Base-by-base conservation (phyloP, 2,797 vertebrate species). In the Ceryle rudis region DNA sequence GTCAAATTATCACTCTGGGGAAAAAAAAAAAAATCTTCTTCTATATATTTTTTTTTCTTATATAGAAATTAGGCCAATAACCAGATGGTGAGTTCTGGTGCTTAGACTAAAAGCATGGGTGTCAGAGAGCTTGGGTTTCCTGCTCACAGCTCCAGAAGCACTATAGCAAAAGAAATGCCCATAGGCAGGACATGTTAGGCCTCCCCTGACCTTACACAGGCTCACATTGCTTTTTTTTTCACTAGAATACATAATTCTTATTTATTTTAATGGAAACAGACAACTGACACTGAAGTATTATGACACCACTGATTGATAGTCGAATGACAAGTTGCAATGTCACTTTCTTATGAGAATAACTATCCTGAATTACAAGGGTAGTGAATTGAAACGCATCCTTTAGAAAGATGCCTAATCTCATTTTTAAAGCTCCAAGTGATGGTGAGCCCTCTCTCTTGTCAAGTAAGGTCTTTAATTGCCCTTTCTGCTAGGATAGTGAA, bases 201-300 rank as follows among this genome's bases (percentile, higher is more conserved):
- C 57, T 90, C 51, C 42, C 23, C 39, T 3, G 67, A 85, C 83
- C 86, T 89, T 85, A 89, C 55, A 28, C 8, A 57, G 71, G 51
- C 81, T 89, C 91, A 52, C 33, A 44, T 28, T 57, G 71, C 83
- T 80, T 91, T 84, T 87, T 87, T 44, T 71, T 89, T 85, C 74
- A 70, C 89, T 66, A 60, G 92, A 93, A 93, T 85, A 82, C 31
- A 3, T 93, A 92, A 94, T 95, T 96, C 86, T 95, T 95, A 96
- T 92, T 96, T 93, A 94, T 80, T 94, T 47, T 93, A 95, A 92
- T 93, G 67, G 86, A 85, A 94, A 71, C 67, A 82, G 95, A 89
- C 86, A 95, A 64, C 41, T 3, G 52, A 61, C 83, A 62, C 86
- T 85, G 83, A 92, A 94, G 81, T 94, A 82, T 89, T 93, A 89